Evolutionary conservation across 2,888 invertebrate species (phyloP), one percentile per base, ranked within the genome.

Genomic region (Drosophila flavopinicola): DNA sequence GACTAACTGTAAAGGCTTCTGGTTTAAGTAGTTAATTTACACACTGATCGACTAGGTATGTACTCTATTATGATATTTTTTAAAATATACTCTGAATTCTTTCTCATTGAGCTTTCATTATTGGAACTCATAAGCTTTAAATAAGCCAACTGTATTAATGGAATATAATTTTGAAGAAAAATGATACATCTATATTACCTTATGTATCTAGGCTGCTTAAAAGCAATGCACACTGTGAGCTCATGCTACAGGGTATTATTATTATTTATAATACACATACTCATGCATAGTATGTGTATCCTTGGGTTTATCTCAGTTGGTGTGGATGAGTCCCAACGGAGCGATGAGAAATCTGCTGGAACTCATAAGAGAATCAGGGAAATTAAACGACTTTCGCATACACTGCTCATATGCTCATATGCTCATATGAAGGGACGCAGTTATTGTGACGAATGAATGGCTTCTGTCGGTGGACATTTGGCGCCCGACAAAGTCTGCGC

Each of bases 301-400:
- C 3, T 15, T 30, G 7, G 11, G 32, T 17, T 25, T 44, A 52
- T 44, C 37, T 32, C 17, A 38, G 30, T 51, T 45, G 38, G 11
- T 27, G 29, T 32, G 11, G 29, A 66, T 57, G 53, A 51, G 37
- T 61, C 66, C 53, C 61, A 47, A n/a, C 17, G 66, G 53, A 53
- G 27, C 27, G 13, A 29, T 64, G 35, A 13, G 42, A 44, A 68
- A 59, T 72, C 59, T 38, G 24, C 37, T 49, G 17, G 25, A 48
- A 10, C 49, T 65, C 30, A 15, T 33, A 1, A 11, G 7, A 29
- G 23, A 42, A 13, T 10, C 23, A 35, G 25, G 37, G 33, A 35
- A 58, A 38, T 53, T 37, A 51, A 65, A 61, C 69, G 74, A 73
- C 60, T 54, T 65, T 60, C 53, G 41, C 47, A 69, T 48, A 58